These are phyloP conservation scores for Cuniculus paca DNA, from an alignment of 2,797 vertebrate genomes.

Conservation along the genomic window DNA sequence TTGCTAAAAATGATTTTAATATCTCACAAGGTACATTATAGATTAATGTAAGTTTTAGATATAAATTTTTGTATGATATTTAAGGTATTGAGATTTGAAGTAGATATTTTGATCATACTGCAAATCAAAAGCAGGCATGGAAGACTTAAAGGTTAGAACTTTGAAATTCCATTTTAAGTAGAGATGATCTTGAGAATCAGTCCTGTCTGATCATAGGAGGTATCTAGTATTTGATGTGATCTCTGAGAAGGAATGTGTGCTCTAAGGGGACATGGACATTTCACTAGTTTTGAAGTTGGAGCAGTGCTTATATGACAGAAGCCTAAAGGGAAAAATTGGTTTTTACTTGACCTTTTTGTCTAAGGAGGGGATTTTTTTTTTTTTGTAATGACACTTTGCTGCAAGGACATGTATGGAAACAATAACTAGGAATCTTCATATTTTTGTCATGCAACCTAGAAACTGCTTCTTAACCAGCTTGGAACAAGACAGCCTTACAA, in stretches of 20 bases:
- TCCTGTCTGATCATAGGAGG: background rate
- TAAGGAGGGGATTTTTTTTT: background rate
- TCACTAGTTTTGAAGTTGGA: constrained; percentile 19
- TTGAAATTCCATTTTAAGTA: constrained; percentile 46
- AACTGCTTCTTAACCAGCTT: background rate
- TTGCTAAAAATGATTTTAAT: constrained; percentile 38
- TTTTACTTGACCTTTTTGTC: background rate
- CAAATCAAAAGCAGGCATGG: constrained; percentile 1
- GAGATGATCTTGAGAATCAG: background rate
- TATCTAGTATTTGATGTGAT: background rate
- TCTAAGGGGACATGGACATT: background rate
- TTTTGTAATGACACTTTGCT: background rate
- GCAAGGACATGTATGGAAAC: background rate
- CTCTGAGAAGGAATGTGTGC: background rate
- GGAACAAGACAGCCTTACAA: background rate
- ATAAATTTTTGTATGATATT: background rate
- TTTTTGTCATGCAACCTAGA: background rate
- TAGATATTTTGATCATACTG: constrained; percentile 1
- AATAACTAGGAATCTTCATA: background rate
- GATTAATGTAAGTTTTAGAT: background rate
- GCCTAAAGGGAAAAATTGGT: background rate
- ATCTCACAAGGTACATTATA: background rate
- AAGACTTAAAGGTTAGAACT: background rate
- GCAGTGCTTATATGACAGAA: background rate
- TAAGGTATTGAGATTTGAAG: constrained; percentile 21